These are phyloP conservation scores for Centrocercus urophasianus DNA, from an alignment of 2,113 vertebrate genomes.

Conservation along the genomic window DNA sequence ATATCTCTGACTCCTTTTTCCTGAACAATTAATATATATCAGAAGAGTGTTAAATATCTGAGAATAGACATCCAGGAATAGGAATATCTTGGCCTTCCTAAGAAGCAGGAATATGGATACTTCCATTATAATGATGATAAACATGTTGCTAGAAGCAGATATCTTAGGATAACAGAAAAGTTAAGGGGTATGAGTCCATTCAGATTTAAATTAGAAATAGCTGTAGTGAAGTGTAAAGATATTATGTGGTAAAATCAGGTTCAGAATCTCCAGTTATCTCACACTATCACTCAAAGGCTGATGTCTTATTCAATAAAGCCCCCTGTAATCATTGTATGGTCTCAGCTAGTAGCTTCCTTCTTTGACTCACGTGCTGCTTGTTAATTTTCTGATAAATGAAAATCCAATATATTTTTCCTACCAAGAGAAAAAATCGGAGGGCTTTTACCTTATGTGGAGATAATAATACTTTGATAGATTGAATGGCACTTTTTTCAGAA, in stretches of 20 bases:
- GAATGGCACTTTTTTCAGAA: not conserved
- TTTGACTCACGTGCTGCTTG: not conserved
- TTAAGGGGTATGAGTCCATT: not conserved
- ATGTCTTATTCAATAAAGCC: not conserved
- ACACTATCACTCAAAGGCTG: not conserved
- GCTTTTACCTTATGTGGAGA: not conserved
- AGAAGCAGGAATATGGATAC: not conserved
- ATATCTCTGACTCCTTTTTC: not conserved
- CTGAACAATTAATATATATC: not conserved
- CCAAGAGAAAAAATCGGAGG: not conserved
- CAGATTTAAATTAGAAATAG: not conserved
- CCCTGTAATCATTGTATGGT: not conserved
- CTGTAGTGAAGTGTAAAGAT: not conserved
- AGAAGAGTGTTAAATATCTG: not conserved
- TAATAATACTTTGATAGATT: not conserved
- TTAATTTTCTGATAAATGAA: not conserved
- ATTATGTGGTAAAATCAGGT: not conserved
- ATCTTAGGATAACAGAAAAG: not conserved
- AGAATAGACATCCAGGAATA: not conserved
- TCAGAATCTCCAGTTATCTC: not conserved
- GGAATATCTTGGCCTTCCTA: not conserved
- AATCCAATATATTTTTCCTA: not conserved
- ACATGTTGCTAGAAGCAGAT: not conserved
- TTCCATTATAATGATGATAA: not conserved
- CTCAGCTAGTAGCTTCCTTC: not conserved